Percentiles rank a stretch among this genome's conserved stretches.
These are phyloP conservation scores for Callipepla californica DNA, from an alignment of 2,113 vertebrate genomes.

Conservation along the genomic window DNA sequence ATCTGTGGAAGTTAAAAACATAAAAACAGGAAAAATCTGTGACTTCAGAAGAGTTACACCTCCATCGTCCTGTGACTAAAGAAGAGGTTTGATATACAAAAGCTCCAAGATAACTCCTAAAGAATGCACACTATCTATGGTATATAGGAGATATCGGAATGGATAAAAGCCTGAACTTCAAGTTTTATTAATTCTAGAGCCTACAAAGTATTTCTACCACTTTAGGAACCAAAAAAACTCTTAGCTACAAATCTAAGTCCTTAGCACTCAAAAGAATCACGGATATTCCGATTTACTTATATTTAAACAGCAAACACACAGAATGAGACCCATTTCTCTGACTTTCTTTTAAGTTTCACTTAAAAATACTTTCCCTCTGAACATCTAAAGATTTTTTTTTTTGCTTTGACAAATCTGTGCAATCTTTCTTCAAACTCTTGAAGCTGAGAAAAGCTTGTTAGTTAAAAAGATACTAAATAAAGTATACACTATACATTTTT, in stretches of 20 bases:
- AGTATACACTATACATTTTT: not conserved
- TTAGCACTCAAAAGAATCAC: not conserved
- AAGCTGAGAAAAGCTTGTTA: not conserved
- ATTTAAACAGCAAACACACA: not conserved
- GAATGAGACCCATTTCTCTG: not conserved
- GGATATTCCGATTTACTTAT: not conserved
- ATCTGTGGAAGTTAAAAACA: constrained; percentile 79
- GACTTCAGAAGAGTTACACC: not conserved
- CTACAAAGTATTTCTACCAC: not conserved
- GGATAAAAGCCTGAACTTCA: not conserved
- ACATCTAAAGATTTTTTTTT: not conserved
- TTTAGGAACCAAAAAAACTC: fast-evolving
- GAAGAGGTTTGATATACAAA: fast-evolving
- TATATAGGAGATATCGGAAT: not conserved
- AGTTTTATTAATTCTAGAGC: not conserved
- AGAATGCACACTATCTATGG: not conserved
- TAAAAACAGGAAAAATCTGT: not conserved
- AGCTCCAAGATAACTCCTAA: not conserved
- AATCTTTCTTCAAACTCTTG: not conserved
- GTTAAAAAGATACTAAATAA: not conserved
- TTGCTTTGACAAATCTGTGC: not conserved
- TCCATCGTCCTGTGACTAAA: not conserved
- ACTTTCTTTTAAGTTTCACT: not conserved
- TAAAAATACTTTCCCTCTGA: not conserved
- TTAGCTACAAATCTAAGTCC: not conserved